Evolutionary conservation across 2,113 vertebrate species (phyloP).

Genomic region (Sylvia atricapilla): DNA sequence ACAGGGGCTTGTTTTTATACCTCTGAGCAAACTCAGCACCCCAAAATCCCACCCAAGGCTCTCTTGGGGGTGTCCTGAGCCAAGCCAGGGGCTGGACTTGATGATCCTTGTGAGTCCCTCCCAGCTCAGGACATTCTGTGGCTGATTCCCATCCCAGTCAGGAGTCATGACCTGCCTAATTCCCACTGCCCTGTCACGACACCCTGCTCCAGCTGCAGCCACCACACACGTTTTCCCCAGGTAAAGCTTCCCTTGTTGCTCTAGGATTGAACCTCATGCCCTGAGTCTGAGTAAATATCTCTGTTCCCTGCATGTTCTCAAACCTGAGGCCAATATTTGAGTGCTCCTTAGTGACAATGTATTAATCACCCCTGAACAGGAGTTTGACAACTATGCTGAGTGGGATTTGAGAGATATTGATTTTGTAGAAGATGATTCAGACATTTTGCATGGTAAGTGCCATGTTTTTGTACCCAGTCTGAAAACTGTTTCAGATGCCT

Average conservation of each 20-base stretch:
- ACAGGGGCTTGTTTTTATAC: background rate
- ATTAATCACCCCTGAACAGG: constrained; percentile 72
- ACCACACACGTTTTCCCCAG: background rate
- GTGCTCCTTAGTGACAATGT: background rate
- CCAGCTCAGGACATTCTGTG: background rate
- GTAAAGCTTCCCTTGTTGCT: background rate
- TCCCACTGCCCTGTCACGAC: background rate
- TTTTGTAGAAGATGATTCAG: constrained; percentile 98
- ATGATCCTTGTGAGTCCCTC: background rate
- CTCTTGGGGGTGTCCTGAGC: background rate
- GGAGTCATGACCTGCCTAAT: background rate
- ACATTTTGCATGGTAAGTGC: constrained; percentile 89
- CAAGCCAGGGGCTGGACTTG: background rate
- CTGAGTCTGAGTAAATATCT: background rate
- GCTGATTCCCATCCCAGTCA: background rate
- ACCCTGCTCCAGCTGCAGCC: background rate
- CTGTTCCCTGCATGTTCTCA: background rate
- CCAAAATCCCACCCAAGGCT: background rate
- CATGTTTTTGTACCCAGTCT: background rate
- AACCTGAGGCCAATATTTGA: background rate
- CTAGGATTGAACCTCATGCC: background rate
- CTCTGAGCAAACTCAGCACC: background rate
- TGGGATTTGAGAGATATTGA: constrained; percentile 99
- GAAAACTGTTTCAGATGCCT: background rate
- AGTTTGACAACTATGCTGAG: constrained; percentile 99